Base-by-base conservation (phyloP, 2,888 invertebrate species). In the Octonoba sinensis region DNA sequence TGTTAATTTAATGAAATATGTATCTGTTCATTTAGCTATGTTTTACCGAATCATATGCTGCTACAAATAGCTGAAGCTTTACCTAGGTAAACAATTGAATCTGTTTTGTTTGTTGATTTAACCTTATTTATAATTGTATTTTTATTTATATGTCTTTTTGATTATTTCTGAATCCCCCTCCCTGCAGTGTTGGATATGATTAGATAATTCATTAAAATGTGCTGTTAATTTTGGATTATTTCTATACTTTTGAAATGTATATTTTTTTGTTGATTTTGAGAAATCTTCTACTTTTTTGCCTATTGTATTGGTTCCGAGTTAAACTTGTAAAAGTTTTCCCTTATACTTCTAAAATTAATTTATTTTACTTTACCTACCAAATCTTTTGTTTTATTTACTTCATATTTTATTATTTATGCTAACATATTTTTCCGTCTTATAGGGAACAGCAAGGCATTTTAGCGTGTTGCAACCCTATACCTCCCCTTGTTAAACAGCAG, bases 41-140 rank as follows among this genome's bases (percentile, higher is more conserved):
- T 99, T 64, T 90, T 99, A 78, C 98, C 99, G 0, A 97, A 97
- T 89, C 97, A 98, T 88, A 97, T 97, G 97, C 88, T 99, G 89
- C 87, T 98, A 72, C 93, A 95, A 87, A 94, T 99, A 81, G 92
- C 96, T 0, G 96, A 97, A 88, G 91, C 91, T 22, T 88, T 98
- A 82, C 98, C 97, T 0, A 91, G 85, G 87, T 88, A 81, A 81
- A 83, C 69, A 18, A 22, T 57, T 47, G 16, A 51, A n/a, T 3
- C n/a, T 4, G 22, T 20, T 24, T 8, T 47, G 22, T 47, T 24
- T 27, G 27, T 6, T 27, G 27, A 27, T 27, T 27, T 27, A n/a
- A n/a, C n/a, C n/a, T n/a, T n/a, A 27, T 6, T 27, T 27, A 27
- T 27, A 27, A 6, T 27, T 27, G 6, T 27, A 27, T 3, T 27